Percentiles rank a stretch among this genome's conserved stretches.
Conservation (phyloP, 64 coral and sea anemone species). For the Stylophora pistillata region DNA sequence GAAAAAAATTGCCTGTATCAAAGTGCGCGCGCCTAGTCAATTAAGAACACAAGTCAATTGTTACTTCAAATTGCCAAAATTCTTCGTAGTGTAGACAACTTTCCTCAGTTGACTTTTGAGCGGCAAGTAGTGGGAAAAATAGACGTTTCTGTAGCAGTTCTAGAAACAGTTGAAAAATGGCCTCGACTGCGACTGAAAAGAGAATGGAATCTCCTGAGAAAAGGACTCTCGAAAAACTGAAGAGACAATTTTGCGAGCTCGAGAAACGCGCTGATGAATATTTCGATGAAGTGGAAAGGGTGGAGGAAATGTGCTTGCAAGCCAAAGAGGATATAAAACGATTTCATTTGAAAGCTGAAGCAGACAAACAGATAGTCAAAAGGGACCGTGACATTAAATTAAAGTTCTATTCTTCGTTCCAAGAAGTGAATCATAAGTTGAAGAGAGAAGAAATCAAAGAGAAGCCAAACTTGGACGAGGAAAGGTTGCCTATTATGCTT, state of each 20-base stretch:
- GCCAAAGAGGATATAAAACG: not conserved
- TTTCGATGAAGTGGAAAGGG: not conserved
- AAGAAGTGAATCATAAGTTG: constrained; percentile 7
- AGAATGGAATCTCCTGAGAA: not conserved
- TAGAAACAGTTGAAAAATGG: no score
- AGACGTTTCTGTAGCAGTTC: no score
- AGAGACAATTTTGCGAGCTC: not conserved
- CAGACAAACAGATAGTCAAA: not conserved
- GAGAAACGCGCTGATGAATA: not conserved
- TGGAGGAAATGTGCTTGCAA: not conserved
- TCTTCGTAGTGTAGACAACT: no score
- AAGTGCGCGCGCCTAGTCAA: no score
- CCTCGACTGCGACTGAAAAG: no score
- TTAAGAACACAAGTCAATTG: no score
- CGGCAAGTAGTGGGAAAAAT: no score
- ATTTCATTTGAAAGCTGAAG: constrained; percentile 4
- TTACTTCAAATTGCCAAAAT: no score
- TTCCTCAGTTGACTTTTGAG: no score
- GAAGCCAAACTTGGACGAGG: not conserved
- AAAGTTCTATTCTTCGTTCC: not conserved
- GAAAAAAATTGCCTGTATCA: no score
- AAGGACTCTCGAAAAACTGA: not conserved
- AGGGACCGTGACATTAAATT: not conserved
- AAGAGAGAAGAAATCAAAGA: not conserved
- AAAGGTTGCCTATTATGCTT: not conserved